Conservation (phyloP, 2,888 invertebrate species). For the Hydriomena furcata region DNA sequence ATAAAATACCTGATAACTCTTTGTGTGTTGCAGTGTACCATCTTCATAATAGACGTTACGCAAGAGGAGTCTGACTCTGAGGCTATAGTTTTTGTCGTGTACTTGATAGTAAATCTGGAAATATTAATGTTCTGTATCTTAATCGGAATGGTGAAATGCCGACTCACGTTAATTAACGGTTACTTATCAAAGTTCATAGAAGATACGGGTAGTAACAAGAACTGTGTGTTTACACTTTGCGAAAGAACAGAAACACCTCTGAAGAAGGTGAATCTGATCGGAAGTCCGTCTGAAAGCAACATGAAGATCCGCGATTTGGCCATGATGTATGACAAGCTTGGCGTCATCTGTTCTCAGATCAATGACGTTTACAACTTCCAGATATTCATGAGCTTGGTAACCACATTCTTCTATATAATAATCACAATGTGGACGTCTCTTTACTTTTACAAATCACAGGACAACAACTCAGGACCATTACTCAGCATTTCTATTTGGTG, state of each 20-base stretch:
- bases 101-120: slow-evolving; percentile 53
- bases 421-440: slow-evolving; percentile 57
- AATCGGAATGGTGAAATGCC: slow-evolving; percentile 47
- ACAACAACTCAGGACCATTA: slow-evolving; percentile 40
- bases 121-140: slow-evolving; percentile 50
- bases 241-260: slow-evolving; percentile 33
- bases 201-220: slow-evolving; percentile 38
- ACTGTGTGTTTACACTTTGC: slow-evolving; percentile 42
- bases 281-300: slow-evolving; percentile 41
- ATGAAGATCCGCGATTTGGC: slow-evolving; percentile 55
- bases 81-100: slow-evolving; percentile 38
- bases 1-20: slow-evolving; percentile 35
- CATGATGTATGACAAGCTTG: slow-evolving; percentile 51
- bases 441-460: slow-evolving; percentile 45
- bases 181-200: slow-evolving; percentile 49
- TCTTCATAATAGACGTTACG: slow-evolving; percentile 33
- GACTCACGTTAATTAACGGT: slow-evolving; percentile 51
- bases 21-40: slow-evolving; percentile 31
- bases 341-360: slow-evolving; percentile 49
- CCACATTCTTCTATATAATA: slow-evolving; percentile 57
- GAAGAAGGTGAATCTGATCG: slow-evolving; percentile 42
- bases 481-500: slow-evolving; percentile 51
- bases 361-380: slow-evolving; percentile 61
- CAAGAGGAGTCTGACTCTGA: slow-evolving; percentile 20
- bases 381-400: slow-evolving; percentile 59